Base-by-base conservation (phyloP, 2,113 vertebrate genomes). In the Oriolus oriolus region DNA sequence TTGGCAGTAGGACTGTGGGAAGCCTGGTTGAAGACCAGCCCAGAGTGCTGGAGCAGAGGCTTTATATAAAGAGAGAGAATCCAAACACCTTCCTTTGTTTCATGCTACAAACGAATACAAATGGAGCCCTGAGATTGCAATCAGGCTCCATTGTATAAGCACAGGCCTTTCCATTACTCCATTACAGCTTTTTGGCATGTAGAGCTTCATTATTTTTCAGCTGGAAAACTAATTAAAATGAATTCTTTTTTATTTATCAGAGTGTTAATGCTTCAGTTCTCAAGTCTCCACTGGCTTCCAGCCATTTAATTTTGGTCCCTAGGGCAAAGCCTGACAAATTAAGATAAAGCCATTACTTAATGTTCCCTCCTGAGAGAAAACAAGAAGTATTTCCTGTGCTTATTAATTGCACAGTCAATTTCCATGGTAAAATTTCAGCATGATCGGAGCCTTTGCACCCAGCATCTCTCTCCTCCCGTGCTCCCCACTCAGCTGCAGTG, bases 1-100 rank as follows among this genome's bases (percentile, higher is more conserved):
- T 98, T 98, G 98, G 98, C 98, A 98, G 98, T 94, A 96, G 96
- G 97, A 98, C 98, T 98, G 98, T 99, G 99, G 99, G 99, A 99
- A 99, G 98, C 96, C 98, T 98, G 96, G 97, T 97, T 98, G 91
- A 98, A 96, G 97, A 97, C 94, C 96, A 97, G 97, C 97, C 97
- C 97, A 87, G 96, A 96, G 98, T 94, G 95, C 97, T 95, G 96
- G 94, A 98, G 96, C 96, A 93, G 93, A 96, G 97, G 94, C 97
- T 98, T 98, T 98, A 98, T 98, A 97, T 98, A 98, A 97, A 98
- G 97, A 94, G 95, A 95, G 97, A 94, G 90, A 79, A 97, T 94
- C 87, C 96, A 97, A 97, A 97, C 97, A 98, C 97, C 98, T 98
- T 96, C 97, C 98, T 98, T 98, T 98, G 98, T 98, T 98, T 98